Evolutionary conservation across 2,797 vertebrate species (phyloP).

Genomic region (Gymnodraco acuticeps): DNA sequence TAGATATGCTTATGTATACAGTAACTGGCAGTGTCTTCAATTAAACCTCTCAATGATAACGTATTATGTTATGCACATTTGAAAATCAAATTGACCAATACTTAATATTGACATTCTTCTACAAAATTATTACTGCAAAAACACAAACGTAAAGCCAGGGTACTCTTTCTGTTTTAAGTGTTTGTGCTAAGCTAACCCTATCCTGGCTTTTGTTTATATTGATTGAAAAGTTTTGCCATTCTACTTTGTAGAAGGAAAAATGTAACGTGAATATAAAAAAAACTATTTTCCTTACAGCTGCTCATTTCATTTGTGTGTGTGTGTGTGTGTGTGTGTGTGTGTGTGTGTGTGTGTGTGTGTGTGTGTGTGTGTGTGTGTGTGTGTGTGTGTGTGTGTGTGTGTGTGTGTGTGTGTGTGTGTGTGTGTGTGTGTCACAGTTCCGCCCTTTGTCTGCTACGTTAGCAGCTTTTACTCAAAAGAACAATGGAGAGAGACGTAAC

Average conservation of each 20-base stretch:
- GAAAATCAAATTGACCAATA: background rate
- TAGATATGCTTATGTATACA: slow-evolving; percentile 35
- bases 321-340: slow-evolving; percentile 14
- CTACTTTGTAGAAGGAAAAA: background rate
- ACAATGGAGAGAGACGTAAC: slow-evolving; percentile 79
- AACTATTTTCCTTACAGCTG: slow-evolving; percentile 47
- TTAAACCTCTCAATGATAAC: slow-evolving; percentile 36
- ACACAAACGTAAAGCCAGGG: background rate
- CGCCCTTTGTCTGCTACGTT: slow-evolving; percentile 82
- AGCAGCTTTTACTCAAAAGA: slow-evolving; percentile 80
- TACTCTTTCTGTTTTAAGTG: background rate
- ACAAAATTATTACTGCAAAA: background rate
- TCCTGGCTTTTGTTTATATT: background rate
- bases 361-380: too few species aligned
- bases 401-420: slow-evolving; percentile 21
- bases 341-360: slow-evolving; percentile 19
- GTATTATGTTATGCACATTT: background rate
- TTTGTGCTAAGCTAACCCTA: slow-evolving; percentile 5
- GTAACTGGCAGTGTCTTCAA: slow-evolving; percentile 22
- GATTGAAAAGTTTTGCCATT: background rate
- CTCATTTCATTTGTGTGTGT: slow-evolving; percentile 39
- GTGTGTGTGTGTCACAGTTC: slow-evolving; percentile 63
- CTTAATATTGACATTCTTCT: background rate
- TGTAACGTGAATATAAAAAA: slow-evolving; percentile 5
- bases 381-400: slow-evolving; percentile 20